Base-by-base conservation (phyloP, 2,113 vertebrate species). In the Monarcha castaneiventris region DNA sequence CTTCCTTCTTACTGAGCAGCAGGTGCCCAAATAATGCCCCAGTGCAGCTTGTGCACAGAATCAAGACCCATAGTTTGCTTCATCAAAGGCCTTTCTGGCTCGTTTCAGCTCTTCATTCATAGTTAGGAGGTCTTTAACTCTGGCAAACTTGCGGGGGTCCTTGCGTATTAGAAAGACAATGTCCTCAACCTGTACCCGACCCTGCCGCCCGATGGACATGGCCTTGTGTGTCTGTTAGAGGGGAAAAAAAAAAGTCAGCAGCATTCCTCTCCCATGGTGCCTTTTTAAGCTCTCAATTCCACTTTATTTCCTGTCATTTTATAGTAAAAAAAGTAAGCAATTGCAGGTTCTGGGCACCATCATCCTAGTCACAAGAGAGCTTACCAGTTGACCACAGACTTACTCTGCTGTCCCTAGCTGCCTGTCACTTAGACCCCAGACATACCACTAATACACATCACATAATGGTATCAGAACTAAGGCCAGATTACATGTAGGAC, bases 21-120 rank as follows among this genome's bases (percentile, higher is more conserved):
- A 56, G 10, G 25, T 83, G n/a, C 46, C 29, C 20, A 37, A 39
- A 43, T 32, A 48, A 74, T 33, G 55, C 26, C 33, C 48, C 41
- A 23, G 39, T 26, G 33, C 49, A 63, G 59, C 30, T 46, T 39
- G 29, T 2, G 2, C 16, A 35, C 14, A n/a, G 11, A 43, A 68
- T 98, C 97, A 99, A 9, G 99, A 99, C 54, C 99, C 99, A 63
- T 99, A 99, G 89, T 99, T 99, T 1, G 99, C 99, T 90, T 99
- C 99, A 73, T 99, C 99, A 84, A 99, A 99, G 61, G 99, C 99
- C 95, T 99, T 99, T 37, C 99, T 97, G 58, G 99, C 99, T 82
- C 99, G 98, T 97, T 99, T 99, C 92, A 99, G 97, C 97, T 99
- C 99, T 94, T 99, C 99, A 55, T 99, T 99, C 99, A 99, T 99